These are phyloP conservation scores for Parazoanthus darwini DNA, from an alignment of 92 coral and sea anemone genomes.

Conservation along the genomic window DNA sequence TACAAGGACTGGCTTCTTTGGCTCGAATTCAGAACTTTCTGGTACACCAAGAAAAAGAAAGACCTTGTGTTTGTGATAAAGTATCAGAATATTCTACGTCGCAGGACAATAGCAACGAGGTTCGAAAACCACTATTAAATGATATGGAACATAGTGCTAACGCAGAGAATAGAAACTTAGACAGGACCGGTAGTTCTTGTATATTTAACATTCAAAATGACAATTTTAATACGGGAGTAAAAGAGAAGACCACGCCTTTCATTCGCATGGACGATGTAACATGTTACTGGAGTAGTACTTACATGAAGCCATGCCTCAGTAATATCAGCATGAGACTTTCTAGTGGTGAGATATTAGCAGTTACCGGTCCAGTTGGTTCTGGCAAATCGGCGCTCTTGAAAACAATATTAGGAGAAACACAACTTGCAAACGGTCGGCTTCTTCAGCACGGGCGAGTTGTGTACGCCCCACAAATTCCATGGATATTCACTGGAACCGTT, in stretches of 20 bases:
- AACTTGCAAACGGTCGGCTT: conserved; percentile 18
- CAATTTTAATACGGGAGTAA: neutral
- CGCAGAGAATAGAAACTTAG: neutral
- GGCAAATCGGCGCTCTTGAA: conserved; percentile 37
- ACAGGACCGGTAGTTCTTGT: neutral
- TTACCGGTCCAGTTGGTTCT: conserved; percentile 38
- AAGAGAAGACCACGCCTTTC: neutral
- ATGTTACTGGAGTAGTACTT: conserved; percentile 10
- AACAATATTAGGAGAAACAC: conserved; percentile 35
- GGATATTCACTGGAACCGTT: conserved; percentile 42
- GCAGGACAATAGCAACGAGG: neutral
- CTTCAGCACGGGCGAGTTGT: conserved; percentile 28
- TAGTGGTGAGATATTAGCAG: conserved; percentile 25
- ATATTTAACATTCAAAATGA: conserved; percentile 1
- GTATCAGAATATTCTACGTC: neutral
- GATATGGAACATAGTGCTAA: neutral
- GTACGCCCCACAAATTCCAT: conserved; percentile 29
- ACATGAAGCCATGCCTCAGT: conserved; percentile 11
- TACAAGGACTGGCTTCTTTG: conserved; percentile 36
- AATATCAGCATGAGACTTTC: conserved; percentile 19
- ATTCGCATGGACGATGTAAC: conserved; percentile 14
- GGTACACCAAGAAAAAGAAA: conserved; percentile 28
- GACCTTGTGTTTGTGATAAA: neutral
- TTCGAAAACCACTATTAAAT: conserved; percentile 12
- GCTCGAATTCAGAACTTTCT: conserved; percentile 25